phyloP scores from a whole-genome alignment of 2,888 invertebrate species.

The Euclidia mi region DNA sequence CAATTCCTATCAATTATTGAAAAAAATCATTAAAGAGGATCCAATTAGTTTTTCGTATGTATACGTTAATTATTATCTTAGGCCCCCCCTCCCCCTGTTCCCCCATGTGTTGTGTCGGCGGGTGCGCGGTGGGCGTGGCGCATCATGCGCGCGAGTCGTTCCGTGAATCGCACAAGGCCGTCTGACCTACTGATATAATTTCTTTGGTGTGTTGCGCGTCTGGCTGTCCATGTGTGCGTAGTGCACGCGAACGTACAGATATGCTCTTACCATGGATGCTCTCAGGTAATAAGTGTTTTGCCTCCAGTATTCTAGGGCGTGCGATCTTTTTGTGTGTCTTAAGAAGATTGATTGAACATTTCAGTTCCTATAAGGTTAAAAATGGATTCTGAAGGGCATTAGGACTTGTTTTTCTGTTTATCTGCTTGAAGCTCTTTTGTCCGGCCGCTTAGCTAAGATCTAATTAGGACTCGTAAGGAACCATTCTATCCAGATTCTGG shows the following conservation, averaged over 20 bases:
- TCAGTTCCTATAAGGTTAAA: slow-evolving; percentile 40
- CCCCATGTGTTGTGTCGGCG: slow-evolving; percentile 24
- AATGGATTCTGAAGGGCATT: slow-evolving; percentile 31
- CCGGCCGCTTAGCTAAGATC: slow-evolving; percentile 28
- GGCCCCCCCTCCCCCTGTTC: slow-evolving; percentile 19
- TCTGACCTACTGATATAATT: slow-evolving; percentile 78
- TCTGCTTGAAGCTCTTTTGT: slow-evolving; percentile 22
- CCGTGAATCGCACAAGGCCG: slow-evolving; percentile 76
- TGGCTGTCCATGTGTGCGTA: slow-evolving; percentile 52
- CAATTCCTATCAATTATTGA: slow-evolving; percentile 7
- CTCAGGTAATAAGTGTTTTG: slow-evolving; percentile 27
- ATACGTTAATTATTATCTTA: slow-evolving; percentile 46
- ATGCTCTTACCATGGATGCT: slow-evolving; percentile 8
- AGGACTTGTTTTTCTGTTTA: slow-evolving; percentile 23
- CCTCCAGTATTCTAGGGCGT: slow-evolving; percentile 8
- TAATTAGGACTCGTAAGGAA: slow-evolving; percentile 32
- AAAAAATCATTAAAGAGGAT: slow-evolving; percentile 11
- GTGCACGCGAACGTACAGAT: slow-evolving; percentile 27
- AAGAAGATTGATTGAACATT: slow-evolving; percentile 35
- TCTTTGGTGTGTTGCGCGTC: slow-evolving; percentile 53
- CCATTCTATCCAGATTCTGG: slow-evolving; percentile 30
- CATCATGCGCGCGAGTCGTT: slow-evolving; percentile 71
- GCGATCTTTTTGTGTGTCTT: slow-evolving; percentile 20
- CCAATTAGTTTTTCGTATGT: slow-evolving; percentile 28
- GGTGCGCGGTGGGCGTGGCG: slow-evolving; percentile 63